phyloP scores from a whole-genome alignment of 1,140 invertebrate genomes.

The Laupala kohalensis region DNA sequence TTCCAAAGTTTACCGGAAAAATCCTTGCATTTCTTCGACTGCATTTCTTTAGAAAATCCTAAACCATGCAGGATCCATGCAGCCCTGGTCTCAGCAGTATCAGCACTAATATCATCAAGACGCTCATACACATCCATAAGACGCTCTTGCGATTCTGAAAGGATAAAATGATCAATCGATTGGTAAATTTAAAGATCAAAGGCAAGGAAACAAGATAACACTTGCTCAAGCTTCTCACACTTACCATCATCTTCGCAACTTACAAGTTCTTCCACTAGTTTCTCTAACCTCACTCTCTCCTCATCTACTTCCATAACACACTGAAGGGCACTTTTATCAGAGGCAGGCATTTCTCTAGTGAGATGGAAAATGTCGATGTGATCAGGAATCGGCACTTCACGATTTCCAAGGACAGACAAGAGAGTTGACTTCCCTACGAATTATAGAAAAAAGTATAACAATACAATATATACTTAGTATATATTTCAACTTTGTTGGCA shows the following conservation, averaged over 20 bases:
- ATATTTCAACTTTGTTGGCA: neutral
- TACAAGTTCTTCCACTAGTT: slow-evolving; percentile 80
- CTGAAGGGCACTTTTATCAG: slow-evolving; percentile 80
- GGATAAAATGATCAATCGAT: too few species aligned
- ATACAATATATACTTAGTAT: neutral
- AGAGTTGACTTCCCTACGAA: slow-evolving; percentile 78
- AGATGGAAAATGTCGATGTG: slow-evolving; percentile 97
- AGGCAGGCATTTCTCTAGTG: slow-evolving; percentile 91
- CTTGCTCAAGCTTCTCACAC: too few species aligned
- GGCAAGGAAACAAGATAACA: too few species aligned
- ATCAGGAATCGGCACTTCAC: slow-evolving; percentile 91
- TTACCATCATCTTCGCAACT: slow-evolving; percentile 76
- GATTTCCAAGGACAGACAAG: slow-evolving; percentile 76
- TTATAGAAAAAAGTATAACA: neutral
- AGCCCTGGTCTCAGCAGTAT: slow-evolving; percentile 87
- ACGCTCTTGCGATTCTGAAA: slow-evolving; percentile 78
- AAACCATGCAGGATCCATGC: slow-evolving; percentile 92
- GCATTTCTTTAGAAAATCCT: slow-evolving; percentile 92
- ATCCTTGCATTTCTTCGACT: slow-evolving; percentile 78
- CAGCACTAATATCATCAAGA: slow-evolving; percentile 90
- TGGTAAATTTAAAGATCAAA: too few species aligned
- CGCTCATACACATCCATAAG: slow-evolving; percentile 96
- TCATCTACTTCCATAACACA: slow-evolving; percentile 98
- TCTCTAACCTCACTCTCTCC: slow-evolving; percentile 82
- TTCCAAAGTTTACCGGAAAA: slow-evolving; percentile 61